These are phyloP conservation scores for Melipona bicolor DNA, from an alignment of 2,888 invertebrate species.

Conservation along the genomic window DNA sequence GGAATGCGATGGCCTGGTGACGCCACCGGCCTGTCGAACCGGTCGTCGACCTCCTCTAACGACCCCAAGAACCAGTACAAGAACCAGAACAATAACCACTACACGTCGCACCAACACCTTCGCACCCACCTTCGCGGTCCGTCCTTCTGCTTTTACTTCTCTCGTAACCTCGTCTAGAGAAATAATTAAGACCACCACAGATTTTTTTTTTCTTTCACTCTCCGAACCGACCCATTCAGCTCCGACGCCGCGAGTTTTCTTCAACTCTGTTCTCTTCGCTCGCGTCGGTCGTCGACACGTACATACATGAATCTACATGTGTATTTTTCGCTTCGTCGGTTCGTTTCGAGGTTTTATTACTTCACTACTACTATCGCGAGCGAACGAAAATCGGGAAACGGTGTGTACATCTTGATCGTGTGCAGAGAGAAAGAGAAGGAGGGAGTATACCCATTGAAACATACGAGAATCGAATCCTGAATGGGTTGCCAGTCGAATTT, in stretches of 20 bases:
- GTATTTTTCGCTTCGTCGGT: not conserved
- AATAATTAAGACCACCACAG: conserved; percentile 61
- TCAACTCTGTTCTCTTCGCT: not conserved
- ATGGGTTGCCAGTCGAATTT: conserved; percentile 51
- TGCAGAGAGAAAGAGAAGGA: not conserved
- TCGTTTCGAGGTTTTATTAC: not conserved
- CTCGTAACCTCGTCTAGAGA: conserved; percentile 72
- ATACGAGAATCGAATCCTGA: conserved; percentile 12
- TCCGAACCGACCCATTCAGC: conserved; percentile 36
- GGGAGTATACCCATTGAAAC: not conserved
- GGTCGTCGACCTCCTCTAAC: conserved; percentile 78
- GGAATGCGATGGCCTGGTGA: conserved; percentile 92
- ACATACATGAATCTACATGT: no score
- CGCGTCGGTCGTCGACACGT: not conserved
- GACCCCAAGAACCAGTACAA: conserved; percentile 80
- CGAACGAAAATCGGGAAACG: not conserved
- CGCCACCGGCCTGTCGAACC: conserved; percentile 85
- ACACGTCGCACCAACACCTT: conserved; percentile 83
- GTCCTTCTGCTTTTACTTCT: conserved; percentile 77
- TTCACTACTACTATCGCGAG: not conserved
- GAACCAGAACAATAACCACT: conserved; percentile 83
- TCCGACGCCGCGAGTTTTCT: not conserved
- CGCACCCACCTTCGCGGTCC: conserved; percentile 84
- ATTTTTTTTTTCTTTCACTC: conserved; percentile 8
- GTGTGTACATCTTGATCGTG: not conserved